Evolutionary conservation across 2,888 invertebrate species (phyloP).

Genomic region (Dimorphilus gyrociliatus): DNA sequence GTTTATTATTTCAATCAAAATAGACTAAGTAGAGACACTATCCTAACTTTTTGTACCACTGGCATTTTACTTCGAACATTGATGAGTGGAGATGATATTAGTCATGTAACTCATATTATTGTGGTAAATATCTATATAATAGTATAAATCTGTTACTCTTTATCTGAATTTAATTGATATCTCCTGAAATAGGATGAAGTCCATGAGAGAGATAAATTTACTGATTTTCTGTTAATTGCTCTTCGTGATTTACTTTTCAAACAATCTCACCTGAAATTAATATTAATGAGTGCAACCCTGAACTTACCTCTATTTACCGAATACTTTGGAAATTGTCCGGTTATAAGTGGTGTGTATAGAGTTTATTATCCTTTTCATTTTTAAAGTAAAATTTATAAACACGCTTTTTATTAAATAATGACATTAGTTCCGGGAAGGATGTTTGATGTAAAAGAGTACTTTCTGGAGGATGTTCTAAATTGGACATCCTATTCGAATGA

Average conservation of each 20-base stretch:
- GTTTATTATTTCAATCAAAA: constrained; percentile 1
- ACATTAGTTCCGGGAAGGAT: constrained; percentile 54
- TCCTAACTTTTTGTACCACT: constrained; percentile 77
- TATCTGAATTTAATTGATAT: no score
- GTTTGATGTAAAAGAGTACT: constrained; percentile 56
- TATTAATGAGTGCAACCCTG: constrained; percentile 88
- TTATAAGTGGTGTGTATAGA: constrained; percentile 45
- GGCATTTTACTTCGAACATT: constrained; percentile 72
- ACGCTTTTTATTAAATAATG: constrained; percentile 4
- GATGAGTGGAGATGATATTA: constrained; percentile 58
- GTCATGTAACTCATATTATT: constrained; percentile 57
- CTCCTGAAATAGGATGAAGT: constrained; percentile 94
- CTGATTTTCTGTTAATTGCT: constrained; percentile 76
- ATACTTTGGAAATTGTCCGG: constrained; percentile 65
- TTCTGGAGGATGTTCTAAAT: constrained; percentile 60
- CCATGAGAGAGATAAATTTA: constrained; percentile 79
- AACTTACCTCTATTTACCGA: constrained; percentile 62
- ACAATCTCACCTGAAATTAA: constrained; percentile 55
- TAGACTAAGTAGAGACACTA: constrained; percentile 46
- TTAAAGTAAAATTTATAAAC: background rate
- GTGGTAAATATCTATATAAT: constrained; percentile 30
- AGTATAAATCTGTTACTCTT: no score
- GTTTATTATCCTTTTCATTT: background rate
- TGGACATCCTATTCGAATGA: constrained; percentile 19
- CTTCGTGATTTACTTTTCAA: constrained; percentile 56